A percentile compares a stretch with the other conserved stretches of the same genome.
Conservation (phyloP, 2,797 vertebrate species). For the Coilia nasus region DNA sequence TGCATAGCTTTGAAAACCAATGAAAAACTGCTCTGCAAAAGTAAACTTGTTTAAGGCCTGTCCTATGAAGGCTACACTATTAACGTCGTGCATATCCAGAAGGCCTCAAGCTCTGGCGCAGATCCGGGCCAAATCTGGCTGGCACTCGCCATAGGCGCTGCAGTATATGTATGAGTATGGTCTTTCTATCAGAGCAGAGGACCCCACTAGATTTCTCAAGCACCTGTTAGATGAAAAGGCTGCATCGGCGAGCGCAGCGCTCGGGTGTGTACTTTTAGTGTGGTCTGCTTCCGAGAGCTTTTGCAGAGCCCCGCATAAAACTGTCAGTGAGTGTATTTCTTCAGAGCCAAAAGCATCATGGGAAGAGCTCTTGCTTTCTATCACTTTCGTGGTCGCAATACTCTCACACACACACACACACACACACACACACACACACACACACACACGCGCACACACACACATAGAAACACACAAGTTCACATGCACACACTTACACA, state of each 20-base stretch:
- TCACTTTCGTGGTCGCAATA: neutral
- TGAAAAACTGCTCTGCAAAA: neutral
- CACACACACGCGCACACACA: neutral
- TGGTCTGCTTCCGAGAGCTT: constrained; percentile 41
- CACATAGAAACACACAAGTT: neutral
- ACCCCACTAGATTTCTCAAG: constrained; percentile 55
- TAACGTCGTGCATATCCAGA: neutral
- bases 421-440: neutral
- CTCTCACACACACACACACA: neutral
- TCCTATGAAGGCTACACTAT: neutral
- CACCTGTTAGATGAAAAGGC: constrained; percentile 70
- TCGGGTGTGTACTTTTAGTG: constrained; percentile 48
- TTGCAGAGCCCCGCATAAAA: constrained; percentile 60
- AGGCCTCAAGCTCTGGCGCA: neutral
- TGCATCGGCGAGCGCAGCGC: neutral
- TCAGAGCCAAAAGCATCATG: constrained; percentile 44
- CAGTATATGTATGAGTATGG: constrained; percentile 48
- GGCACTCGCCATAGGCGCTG: neutral
- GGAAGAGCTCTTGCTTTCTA: constrained; percentile 29
- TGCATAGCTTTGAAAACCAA: neutral
- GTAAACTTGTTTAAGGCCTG: neutral
- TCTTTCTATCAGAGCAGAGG: constrained; percentile 57
- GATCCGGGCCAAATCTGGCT: neutral
- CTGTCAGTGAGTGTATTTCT: constrained; percentile 57
- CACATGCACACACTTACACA: neutral